Percentiles rank a stretch among this genome's conserved stretches.
phyloP scores from a whole-genome alignment of 2,888 invertebrate species.

The Cheilosia impressa region DNA sequence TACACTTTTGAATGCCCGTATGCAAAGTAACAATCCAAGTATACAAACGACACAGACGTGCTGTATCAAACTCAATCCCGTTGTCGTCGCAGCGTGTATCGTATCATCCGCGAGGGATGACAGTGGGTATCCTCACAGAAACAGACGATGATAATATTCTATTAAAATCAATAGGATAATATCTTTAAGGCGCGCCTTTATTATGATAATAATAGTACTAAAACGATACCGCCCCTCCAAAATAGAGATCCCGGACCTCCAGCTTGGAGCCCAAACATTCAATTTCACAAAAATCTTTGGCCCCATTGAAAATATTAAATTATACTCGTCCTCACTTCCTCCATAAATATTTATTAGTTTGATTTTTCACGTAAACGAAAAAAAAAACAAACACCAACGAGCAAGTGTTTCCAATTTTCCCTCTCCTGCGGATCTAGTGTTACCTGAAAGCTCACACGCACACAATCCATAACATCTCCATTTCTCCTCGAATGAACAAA shows the following conservation, averaged over 20 bases:
- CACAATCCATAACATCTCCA: conserved; percentile 58
- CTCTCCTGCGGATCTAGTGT: conserved; percentile 13
- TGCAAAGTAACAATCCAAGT: conserved; percentile 58
- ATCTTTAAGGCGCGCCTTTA: conserved; percentile 62
- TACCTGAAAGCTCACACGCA: conserved; percentile 58
- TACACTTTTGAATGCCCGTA: conserved; percentile 45
- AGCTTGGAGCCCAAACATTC: conserved; percentile 50
- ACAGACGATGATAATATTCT: conserved; percentile 63
- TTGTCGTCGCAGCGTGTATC: conserved; percentile 1
- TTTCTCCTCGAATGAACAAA: conserved; percentile 67
- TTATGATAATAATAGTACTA: conserved; percentile 69
- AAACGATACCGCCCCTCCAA: conserved; percentile 30
- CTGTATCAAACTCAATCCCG: conserved; percentile 64
- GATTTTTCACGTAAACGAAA: conserved; percentile 55
- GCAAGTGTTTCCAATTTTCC: conserved; percentile 69
- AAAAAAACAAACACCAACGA: conserved; percentile 40
- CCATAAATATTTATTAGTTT: conserved; percentile 76
- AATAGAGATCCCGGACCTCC: not conserved
- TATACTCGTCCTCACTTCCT: conserved; percentile 46
- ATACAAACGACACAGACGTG: conserved; percentile 69
- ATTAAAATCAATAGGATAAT: conserved; percentile 75
- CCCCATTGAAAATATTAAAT: conserved; percentile 73
- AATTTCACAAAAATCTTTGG: conserved; percentile 64
- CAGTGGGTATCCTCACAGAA: not conserved
- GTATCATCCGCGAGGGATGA: conserved; percentile 2